Evolutionary conservation across 2,113 vertebrate species (phyloP).

Genomic region (Lophochroa leadbeateri): DNA sequence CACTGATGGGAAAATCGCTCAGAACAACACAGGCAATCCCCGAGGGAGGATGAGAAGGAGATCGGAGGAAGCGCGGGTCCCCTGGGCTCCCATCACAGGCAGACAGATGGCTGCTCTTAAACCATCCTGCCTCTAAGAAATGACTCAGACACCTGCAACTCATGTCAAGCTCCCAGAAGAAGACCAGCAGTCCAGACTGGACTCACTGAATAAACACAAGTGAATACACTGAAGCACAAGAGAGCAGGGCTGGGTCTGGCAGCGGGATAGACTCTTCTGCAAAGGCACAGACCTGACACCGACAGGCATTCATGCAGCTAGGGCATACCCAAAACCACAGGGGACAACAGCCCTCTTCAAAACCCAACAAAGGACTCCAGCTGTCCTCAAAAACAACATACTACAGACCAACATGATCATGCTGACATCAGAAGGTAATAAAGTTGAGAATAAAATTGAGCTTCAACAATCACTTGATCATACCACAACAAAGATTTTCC

Average conservation of each 20-base stretch:
- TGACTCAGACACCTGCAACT: neutral
- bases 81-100: neutral
- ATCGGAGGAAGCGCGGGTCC: neutral
- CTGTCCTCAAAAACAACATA: neutral
- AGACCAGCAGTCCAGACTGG: neutral
- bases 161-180: neutral
- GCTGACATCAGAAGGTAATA: neutral
- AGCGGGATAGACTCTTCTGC: neutral
- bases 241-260: neutral
- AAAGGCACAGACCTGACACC: neutral
- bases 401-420: neutral
- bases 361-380: neutral
- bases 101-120: neutral
- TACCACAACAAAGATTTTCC: neutral
- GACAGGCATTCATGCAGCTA: fast-evolving
- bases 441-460: neutral
- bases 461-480: neutral
- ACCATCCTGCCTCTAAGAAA: neutral
- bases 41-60: constrained; percentile 17
- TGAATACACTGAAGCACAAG: neutral
- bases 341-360: neutral
- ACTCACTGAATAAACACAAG: neutral
- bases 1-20: constrained; percentile 45
- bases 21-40: neutral
- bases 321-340: fast-evolving